These are phyloP conservation scores for Karalla daura DNA, from an alignment of 2,797 vertebrate genomes.

Conservation along the genomic window DNA sequence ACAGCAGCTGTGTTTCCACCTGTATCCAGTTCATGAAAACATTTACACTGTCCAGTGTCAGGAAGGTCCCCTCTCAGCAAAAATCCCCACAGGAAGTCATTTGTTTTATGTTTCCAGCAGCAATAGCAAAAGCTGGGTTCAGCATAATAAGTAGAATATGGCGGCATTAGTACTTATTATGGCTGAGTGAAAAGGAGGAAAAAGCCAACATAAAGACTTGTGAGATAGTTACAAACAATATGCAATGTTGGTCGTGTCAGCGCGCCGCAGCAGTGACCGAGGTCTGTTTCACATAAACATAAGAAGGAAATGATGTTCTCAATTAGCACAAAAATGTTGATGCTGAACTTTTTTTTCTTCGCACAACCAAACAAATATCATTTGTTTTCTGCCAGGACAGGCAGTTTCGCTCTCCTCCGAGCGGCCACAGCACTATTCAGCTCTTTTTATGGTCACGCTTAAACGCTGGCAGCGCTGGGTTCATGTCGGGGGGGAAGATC, in stretches of 20 bases:
- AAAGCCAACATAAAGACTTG: constrained; percentile 12
- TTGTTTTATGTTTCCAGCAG: constrained; percentile 51
- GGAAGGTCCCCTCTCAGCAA: constrained; percentile 11
- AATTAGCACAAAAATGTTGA: too few relatives aligned
- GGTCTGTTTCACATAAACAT: too few relatives aligned
- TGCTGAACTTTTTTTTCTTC: too few relatives aligned
- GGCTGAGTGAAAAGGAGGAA: constrained; percentile 5
- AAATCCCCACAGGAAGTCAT: constrained; percentile 33
- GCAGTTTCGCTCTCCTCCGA: too few relatives aligned
- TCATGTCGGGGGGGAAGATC: too few relatives aligned
- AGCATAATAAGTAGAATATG: constrained; percentile 27
- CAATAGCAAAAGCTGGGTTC: constrained; percentile 33
- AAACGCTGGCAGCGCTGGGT: too few relatives aligned
- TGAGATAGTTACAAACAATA: not conserved
- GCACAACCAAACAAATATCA: too few relatives aligned
- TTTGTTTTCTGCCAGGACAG: too few relatives aligned
- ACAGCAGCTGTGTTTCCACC: constrained; percentile 13
- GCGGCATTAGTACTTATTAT: constrained; percentile 24
- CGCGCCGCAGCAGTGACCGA: too few relatives aligned
- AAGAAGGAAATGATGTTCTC: too few relatives aligned
- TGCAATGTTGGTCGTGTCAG: not conserved
- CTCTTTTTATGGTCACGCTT: too few relatives aligned
- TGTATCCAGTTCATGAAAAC: constrained; percentile 34
- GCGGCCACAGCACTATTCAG: too few relatives aligned
- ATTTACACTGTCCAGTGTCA: constrained; percentile 31